Conservation (phyloP, 1,140 invertebrate genomes). For the Bombus waltoni region DNA sequence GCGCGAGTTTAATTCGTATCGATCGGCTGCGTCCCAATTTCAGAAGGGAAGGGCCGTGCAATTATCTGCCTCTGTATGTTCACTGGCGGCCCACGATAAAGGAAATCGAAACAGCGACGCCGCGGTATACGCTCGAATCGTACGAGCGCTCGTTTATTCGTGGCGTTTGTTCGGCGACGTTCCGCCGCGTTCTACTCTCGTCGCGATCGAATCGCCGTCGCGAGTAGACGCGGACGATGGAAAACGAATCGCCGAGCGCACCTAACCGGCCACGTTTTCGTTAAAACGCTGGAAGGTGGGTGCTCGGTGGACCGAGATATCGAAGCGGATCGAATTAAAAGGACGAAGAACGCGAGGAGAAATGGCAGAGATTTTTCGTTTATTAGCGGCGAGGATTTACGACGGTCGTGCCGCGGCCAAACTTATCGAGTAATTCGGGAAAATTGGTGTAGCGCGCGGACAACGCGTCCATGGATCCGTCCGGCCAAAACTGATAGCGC, state of each 20-base stretch:
- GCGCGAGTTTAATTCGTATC: background rate
- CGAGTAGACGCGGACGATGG: background rate
- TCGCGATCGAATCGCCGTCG: too few species aligned
- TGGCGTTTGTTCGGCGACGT: background rate
- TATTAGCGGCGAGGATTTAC: background rate
- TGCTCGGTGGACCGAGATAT: background rate
- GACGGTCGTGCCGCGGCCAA: background rate
- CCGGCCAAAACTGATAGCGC: too few species aligned
- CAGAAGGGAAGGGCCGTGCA: background rate
- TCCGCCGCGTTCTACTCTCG: background rate
- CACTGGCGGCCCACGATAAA: too few species aligned
- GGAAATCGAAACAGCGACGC: background rate
- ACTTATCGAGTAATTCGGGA: slow-evolving; percentile 1
- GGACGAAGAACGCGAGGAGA: too few species aligned
- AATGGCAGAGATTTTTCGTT: background rate
- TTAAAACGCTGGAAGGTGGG: background rate
- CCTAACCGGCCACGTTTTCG: background rate
- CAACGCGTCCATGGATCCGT: background rate
- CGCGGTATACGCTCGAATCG: too few species aligned
- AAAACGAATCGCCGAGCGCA: background rate
- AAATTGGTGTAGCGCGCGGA: slow-evolving; percentile 11
- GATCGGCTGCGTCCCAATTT: background rate
- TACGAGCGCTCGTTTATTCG: background rate
- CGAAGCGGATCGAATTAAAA: too few species aligned
- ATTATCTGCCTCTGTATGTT: background rate